A percentile compares a stretch with the other conserved stretches of the same genome.
Conservation (phyloP, 2,888 invertebrate genomes). For the Polydrusus tereticollis region DNA sequence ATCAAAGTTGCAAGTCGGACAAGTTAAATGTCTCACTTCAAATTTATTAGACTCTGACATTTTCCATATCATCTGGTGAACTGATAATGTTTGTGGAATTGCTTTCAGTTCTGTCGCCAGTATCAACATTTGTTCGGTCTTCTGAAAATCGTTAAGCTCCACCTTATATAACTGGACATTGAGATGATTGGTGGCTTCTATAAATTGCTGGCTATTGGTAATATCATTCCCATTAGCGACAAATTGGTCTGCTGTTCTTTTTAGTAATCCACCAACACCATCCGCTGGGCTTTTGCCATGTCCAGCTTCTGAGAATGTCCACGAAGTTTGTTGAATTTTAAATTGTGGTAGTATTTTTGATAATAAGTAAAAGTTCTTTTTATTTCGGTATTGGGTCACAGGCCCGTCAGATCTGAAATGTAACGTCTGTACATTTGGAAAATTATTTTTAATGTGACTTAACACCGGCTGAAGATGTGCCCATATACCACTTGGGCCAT, state of each 20-base stretch:
- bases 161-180: background rate
- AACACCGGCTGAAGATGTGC: background rate
- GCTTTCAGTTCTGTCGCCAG: background rate
- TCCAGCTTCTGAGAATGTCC: background rate
- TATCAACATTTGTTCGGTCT: background rate
- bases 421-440: background rate
- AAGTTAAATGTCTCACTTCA: background rate
- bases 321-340: background rate
- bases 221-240: background rate
- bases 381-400: background rate
- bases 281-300: background rate
- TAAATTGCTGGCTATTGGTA: background rate
- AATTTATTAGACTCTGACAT: background rate
- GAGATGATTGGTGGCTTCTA: background rate
- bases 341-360: background rate
- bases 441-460: background rate
- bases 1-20: background rate
- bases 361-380: background rate
- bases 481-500: background rate
- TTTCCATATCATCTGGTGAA: background rate
- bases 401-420: background rate
- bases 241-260: background rate
- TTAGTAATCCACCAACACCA: background rate
- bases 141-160: background rate
- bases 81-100: background rate